A percentile compares a stretch with the other conserved stretches of the same genome.
phyloP scores from a whole-genome alignment of 2,113 vertebrate species.

The Triplophysa dalaica region DNA sequence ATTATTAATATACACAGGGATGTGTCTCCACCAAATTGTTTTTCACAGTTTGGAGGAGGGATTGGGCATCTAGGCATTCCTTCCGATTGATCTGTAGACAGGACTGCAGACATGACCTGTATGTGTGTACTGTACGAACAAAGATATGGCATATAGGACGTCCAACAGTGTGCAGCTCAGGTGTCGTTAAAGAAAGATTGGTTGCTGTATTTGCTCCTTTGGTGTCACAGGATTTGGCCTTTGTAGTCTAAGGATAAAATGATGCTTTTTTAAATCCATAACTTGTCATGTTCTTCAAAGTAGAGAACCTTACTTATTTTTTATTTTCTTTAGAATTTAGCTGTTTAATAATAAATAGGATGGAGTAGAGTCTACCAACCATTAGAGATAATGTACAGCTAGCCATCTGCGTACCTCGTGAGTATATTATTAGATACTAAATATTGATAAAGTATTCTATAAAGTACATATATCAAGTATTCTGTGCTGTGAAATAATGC shows the following conservation, averaged over 20 bases:
- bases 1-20: conserved; percentile 68
- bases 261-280: conserved; percentile 18
- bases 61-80: conserved; percentile 48
- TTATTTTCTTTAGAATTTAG: no score
- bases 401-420: no score
- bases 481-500: no score
- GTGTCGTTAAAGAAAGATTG: conserved; percentile 45
- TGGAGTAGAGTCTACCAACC: no score
- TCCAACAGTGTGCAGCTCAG: conserved; percentile 31
- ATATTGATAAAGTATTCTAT: no score
- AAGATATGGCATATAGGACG: conserved; percentile 22
- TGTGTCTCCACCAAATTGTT: conserved; percentile 58
- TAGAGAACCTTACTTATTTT: neutral
- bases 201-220: conserved; percentile 58
- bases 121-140: conserved; percentile 15
- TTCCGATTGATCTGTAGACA: conserved; percentile 59
- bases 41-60: conserved; percentile 58
- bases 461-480: no score
- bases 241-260: conserved; percentile 44
- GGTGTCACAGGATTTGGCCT: conserved; percentile 52
- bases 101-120: conserved; percentile 31
- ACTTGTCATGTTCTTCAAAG: neutral
- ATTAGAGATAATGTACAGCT: no score
- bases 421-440: no score
- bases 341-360: no score